Base-by-base conservation (phyloP, 2,888 invertebrate genomes). In the Plutella xylostella region DNA sequence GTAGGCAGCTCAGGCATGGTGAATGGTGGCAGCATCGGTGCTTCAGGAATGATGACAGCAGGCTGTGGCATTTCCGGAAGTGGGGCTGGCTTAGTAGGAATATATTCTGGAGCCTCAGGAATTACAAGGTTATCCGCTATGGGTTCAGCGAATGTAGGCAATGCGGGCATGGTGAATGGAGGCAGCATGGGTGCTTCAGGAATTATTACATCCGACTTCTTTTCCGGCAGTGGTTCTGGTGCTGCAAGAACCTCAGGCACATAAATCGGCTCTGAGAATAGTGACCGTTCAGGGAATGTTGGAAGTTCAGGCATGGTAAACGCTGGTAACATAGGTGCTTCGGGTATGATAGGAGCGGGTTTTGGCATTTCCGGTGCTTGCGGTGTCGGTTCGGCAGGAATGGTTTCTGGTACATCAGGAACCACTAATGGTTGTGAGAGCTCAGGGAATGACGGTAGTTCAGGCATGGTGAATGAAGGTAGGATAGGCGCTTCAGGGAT, bases 91-190 rank as follows among this genome's bases (percentile, higher is more conserved):
- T 19, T 31, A 31, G 54, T 25, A 18, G 51, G 48, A 46, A 57
- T 48, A 20, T 60, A 38, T 45, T 54, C 52, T 31, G 57, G 60
- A 42, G 52, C 48, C 9, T 55, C 43, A 14, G 55, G 55, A 34
- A 54, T 45, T 3, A 37, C 20, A 4, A 22, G 41, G 2, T 12
- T n/a, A 28, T n/a, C n/a, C n/a, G n/a, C n/a, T n/a, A 54, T 51
- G 9, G 53, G 46, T 2, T 49, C 46, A 34, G 45, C 7, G 28
- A 28, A 12, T 2, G 25, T 19, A 50, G 43, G 45, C 4, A 45
- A 19, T n/a, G 45, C 37, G 4, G 48, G 42, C n/a, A 45, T 11
- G 19, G 22, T 15, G 2, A 43, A 25, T 6, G 34, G 31, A 14
- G 48, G 45, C 19, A 42, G 17, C 11, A 17, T 30, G 3, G 48